phyloP scores from a whole-genome alignment of 2,113 vertebrate species.

The Callipepla californica region DNA sequence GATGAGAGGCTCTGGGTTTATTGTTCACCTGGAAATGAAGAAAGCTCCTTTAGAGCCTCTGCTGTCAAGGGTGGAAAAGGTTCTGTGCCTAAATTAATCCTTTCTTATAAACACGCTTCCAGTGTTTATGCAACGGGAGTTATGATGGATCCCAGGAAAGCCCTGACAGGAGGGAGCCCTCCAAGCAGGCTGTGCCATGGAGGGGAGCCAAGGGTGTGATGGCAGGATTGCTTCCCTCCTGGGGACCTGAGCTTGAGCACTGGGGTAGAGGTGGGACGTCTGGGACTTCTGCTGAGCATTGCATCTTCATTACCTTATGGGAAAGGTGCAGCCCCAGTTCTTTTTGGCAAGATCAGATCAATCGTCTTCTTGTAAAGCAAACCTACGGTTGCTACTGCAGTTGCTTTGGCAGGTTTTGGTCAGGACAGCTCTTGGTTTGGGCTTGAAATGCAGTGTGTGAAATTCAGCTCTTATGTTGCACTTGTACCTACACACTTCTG shows the following conservation, averaged over 20 bases:
- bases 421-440: not conserved
- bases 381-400: not conserved
- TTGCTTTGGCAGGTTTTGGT: fast-evolving
- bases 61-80: not conserved
- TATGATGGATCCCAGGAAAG: slow-evolving; percentile 71
- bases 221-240: not conserved
- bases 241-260: not conserved
- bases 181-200: not conserved
- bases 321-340: not conserved
- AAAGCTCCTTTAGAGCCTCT: slow-evolving; percentile 17
- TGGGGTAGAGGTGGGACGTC: not conserved
- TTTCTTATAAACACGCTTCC: slow-evolving; percentile 60
- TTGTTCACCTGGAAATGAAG: slow-evolving; percentile 56
- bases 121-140: slow-evolving; percentile 69
- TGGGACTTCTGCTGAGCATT: not conserved
- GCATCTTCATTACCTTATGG: not conserved
- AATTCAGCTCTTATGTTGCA: not conserved
- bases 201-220: not conserved
- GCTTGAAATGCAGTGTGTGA: not conserved
- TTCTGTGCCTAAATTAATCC: slow-evolving; percentile 65
- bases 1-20: not conserved
- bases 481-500: not conserved
- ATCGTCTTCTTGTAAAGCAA: not conserved
- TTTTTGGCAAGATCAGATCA: not conserved
- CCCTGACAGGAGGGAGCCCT: slow-evolving; percentile 36